Evolutionary conservation across 2,888 invertebrate genomes (phyloP).

Genomic region (Congeria kusceri): DNA sequence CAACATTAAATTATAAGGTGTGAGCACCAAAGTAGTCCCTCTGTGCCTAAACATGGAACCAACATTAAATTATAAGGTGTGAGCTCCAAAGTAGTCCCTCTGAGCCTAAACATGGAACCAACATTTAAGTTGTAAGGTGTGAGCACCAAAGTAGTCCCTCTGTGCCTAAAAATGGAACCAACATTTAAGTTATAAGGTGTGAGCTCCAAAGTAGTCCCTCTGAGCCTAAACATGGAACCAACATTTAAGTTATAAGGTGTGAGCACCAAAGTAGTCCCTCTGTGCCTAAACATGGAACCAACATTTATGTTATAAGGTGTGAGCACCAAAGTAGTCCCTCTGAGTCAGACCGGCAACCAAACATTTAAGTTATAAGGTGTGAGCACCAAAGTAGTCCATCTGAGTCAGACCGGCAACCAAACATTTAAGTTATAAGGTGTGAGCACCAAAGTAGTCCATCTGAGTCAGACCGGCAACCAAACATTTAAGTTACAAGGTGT

Average conservation of each 20-base stretch:
- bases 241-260: conserved; percentile 99
- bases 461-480: too few relatives aligned
- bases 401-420: too few relatives aligned
- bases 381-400: too few relatives aligned
- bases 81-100: conserved; percentile 99
- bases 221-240: conserved; percentile 92
- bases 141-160: conserved; percentile 99
- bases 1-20: too few relatives aligned
- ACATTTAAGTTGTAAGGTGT: conserved; percentile 99
- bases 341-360: too few relatives aligned
- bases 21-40: conserved; percentile 99
- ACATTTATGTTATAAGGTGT: too few relatives aligned
- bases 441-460: too few relatives aligned
- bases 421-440: too few relatives aligned
- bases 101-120: conserved; percentile 92
- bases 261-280: conserved; percentile 99
- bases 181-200: conserved; percentile 99
- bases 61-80: conserved; percentile 99
- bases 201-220: conserved; percentile 99
- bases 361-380: too few relatives aligned
- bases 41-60: conserved; percentile 90
- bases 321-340: too few relatives aligned
- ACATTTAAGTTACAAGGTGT: too few relatives aligned
- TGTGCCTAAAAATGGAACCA: conserved; percentile 92
- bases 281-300: conserved; percentile 92